Conservation (phyloP, 2,797 vertebrate species). For the Sebastes hubbsi region DNA sequence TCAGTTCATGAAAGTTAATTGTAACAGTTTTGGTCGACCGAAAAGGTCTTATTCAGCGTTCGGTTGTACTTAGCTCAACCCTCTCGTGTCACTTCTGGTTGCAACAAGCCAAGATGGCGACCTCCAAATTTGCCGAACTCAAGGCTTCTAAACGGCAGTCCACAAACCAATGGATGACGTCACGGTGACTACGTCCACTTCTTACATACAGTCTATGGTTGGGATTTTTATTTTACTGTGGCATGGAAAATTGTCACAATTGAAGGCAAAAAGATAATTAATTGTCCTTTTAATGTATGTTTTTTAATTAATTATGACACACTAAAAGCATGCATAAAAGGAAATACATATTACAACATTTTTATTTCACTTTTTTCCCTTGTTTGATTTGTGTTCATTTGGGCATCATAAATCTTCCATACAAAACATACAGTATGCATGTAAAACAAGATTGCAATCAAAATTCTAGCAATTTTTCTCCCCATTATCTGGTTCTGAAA, state of each 20-base stretch:
- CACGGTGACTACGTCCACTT: too few species aligned
- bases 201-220: not conserved
- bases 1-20: too few species aligned
- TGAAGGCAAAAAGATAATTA: not conserved
- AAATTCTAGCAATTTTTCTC: not conserved
- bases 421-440: not conserved
- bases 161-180: too few species aligned
- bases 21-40: fast-evolving
- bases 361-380: not conserved
- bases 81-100: too few species aligned
- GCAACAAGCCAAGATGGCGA: too few species aligned
- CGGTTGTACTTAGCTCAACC: too few species aligned
- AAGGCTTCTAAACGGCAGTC: fast-evolving
- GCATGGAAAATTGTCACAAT: not conserved
- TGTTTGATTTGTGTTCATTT: not conserved
- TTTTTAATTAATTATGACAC: not conserved
- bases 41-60: fast-evolving
- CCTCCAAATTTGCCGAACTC: too few species aligned
- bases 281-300: not conserved
- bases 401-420: not conserved
- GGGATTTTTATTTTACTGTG: not conserved
- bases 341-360: not conserved
- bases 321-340: not conserved
- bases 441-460: not conserved
- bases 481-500: not conserved